A percentile compares a stretch with the other conserved stretches of the same genome.
Evolutionary conservation across 2,888 invertebrate genomes (phyloP).

Genomic region (Craniophora ligustri): DNA sequence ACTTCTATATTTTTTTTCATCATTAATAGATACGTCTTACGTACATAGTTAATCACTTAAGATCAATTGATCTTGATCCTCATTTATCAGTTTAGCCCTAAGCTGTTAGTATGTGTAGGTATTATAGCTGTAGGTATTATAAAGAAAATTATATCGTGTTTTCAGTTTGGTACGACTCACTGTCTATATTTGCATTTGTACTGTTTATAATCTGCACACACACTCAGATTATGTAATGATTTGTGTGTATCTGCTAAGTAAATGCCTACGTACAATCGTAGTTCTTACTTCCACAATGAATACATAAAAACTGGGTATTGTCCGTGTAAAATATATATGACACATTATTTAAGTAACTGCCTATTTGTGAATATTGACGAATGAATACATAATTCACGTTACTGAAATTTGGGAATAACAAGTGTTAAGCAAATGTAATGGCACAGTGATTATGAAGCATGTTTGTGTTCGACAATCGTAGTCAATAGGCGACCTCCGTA

Average conservation of each 20-base stretch:
- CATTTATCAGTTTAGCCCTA: conserved; percentile 3
- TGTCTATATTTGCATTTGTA: conserved; percentile 28
- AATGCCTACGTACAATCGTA: neutral
- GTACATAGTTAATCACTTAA: conserved; percentile 26
- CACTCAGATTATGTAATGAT: neutral
- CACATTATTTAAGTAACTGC: conserved; percentile 27
- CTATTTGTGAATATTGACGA: conserved; percentile 36
- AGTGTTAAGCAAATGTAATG: conserved; percentile 23
- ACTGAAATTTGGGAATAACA: conserved; percentile 16
- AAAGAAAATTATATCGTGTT: too few relatives aligned
- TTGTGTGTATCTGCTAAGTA: neutral
- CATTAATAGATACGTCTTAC: too few relatives aligned
- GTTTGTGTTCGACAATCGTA: conserved; percentile 32
- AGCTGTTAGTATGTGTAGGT: too few relatives aligned
- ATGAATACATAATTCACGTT: conserved; percentile 28
- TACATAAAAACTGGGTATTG: neutral
- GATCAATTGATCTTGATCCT: conserved; percentile 23
- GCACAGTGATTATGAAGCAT: conserved; percentile 28
- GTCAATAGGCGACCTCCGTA: conserved; percentile 27
- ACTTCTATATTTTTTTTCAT: too few relatives aligned
- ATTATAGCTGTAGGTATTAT: too few relatives aligned
- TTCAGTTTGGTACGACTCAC: neutral
- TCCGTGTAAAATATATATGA: neutral
- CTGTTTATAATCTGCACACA: neutral
- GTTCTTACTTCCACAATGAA: conserved; percentile 19